A percentile compares a stretch with the other conserved stretches of the same genome.
phyloP scores from a whole-genome alignment of 2,888 invertebrate species.

The Leptothorax acervorum region DNA sequence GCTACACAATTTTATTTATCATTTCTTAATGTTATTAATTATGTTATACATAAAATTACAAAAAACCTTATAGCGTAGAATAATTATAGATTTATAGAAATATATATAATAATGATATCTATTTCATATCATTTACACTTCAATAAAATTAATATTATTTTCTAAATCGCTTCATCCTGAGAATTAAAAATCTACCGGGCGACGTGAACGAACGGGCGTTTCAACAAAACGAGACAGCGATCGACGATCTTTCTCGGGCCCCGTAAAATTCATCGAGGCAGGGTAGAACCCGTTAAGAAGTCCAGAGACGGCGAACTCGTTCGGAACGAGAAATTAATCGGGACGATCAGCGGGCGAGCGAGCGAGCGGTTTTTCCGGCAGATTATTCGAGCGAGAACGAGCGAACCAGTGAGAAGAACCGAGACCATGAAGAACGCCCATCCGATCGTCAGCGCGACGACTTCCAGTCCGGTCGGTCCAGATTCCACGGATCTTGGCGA shows the following conservation, averaged over 20 bases:
- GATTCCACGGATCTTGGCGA: slow-evolving; percentile 73
- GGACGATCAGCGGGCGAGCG: slow-evolving; percentile 28
- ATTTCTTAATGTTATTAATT: not conserved
- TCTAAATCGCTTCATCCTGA: not conserved
- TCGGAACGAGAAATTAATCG: slow-evolving; percentile 47
- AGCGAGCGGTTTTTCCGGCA: slow-evolving; percentile 36
- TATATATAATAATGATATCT: not conserved
- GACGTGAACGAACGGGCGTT: not conserved
- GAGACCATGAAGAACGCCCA: slow-evolving; percentile 78
- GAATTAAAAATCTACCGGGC: not conserved
- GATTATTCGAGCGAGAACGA: slow-evolving; percentile 48
- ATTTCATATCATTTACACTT: not conserved
- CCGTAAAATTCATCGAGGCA: slow-evolving; percentile 37
- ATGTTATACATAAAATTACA: not conserved
- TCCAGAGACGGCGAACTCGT: slow-evolving; percentile 35
- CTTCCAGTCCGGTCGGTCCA: slow-evolving; percentile 68
- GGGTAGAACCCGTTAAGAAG: slow-evolving; percentile 31
- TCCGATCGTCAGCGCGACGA: slow-evolving; percentile 71
- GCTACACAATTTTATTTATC: not conserved
- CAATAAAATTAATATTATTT: not conserved
- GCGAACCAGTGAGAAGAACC: slow-evolving; percentile 50
- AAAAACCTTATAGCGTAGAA: not conserved
- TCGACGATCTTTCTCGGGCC: not conserved
- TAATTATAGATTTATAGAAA: not conserved
- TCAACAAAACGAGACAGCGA: not conserved